Evolutionary conservation across 2,113 vertebrate genomes (phyloP).

Genomic region (Tragelaphus buxtoni): DNA sequence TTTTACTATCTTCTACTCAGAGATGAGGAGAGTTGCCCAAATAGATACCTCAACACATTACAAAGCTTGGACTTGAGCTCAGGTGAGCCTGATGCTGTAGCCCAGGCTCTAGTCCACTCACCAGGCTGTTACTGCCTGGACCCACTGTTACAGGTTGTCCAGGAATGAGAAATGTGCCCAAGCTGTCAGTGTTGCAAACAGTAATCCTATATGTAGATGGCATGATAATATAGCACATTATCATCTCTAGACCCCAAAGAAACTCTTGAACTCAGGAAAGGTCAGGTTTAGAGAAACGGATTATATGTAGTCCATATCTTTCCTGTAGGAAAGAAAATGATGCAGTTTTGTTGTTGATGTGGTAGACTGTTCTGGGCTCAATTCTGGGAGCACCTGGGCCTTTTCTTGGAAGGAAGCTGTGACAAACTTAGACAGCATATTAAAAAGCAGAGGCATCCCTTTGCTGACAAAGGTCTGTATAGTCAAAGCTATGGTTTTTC

Average conservation of each 20-base stretch:
- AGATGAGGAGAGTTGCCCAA: background rate
- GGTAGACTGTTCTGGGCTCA: background rate
- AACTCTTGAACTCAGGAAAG: background rate
- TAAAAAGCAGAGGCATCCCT: background rate
- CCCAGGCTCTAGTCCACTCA: too few relatives aligned
- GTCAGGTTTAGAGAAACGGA: background rate
- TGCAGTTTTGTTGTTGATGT: background rate
- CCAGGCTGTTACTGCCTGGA: background rate
- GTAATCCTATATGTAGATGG: background rate
- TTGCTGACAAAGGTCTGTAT: background rate
- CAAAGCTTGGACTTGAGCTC: background rate
- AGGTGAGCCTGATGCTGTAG: background rate
- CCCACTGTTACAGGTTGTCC: fast-evolving
- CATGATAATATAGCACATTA: background rate
- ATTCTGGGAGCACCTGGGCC: background rate
- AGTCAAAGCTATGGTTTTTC: background rate
- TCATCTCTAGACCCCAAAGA: background rate
- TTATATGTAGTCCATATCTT: background rate
- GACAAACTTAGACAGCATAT: background rate
- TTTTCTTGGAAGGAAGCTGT: background rate
- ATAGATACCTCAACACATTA: too few relatives aligned
- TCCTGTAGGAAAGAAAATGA: background rate
- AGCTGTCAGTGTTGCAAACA: background rate
- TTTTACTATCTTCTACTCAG: background rate
- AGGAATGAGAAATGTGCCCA: background rate